phyloP scores from a whole-genome alignment of 1,140 invertebrate species.

The Scaptodrosophila lebanonensis region DNA sequence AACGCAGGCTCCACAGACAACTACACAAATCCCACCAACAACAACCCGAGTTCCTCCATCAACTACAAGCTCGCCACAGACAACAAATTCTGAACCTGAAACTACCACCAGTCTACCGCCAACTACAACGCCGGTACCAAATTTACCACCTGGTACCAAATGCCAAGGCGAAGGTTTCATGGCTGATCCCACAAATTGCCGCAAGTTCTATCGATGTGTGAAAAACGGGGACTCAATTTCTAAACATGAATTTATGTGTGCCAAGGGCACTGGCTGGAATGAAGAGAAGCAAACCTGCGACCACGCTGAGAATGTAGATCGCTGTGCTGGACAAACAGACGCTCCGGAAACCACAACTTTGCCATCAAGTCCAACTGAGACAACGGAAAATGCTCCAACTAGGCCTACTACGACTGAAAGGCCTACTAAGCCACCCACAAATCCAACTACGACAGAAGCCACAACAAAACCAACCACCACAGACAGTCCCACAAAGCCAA shows the following conservation, averaged over 20 bases:
- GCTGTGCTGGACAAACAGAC: constrained; percentile 30
- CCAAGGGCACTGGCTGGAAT: constrained; percentile 78
- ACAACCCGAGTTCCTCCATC: constrained; percentile 27
- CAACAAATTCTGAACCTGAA: not conserved
- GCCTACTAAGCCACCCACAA: too few relatives aligned
- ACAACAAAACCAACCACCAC: constrained; percentile 17
- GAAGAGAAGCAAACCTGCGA: constrained; percentile 76
- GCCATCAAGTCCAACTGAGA: not conserved
- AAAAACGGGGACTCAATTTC: constrained; percentile 74
- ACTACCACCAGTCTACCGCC: constrained; percentile 25
- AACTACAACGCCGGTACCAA: constrained; percentile 50
- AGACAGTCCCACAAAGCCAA: constrained; percentile 17
- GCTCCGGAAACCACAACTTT: constrained; percentile 20
- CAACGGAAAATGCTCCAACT: too few relatives aligned
- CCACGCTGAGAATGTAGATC: constrained; percentile 39
- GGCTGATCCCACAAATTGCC: constrained; percentile 80
- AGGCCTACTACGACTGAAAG: too few relatives aligned
- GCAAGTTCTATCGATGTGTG: constrained; percentile 80
- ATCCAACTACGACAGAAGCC: constrained; percentile 13
- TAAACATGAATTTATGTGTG: constrained; percentile 74
- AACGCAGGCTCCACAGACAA: constrained; percentile 24
- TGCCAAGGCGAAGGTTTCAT: constrained; percentile 82
- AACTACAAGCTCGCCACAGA: constrained; percentile 12
- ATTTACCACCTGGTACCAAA: constrained; percentile 43
- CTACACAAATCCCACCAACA: constrained; percentile 5